Evolutionary conservation across 2,797 vertebrate species (phyloP).

Genomic region (Premnoplex brunnescens): DNA sequence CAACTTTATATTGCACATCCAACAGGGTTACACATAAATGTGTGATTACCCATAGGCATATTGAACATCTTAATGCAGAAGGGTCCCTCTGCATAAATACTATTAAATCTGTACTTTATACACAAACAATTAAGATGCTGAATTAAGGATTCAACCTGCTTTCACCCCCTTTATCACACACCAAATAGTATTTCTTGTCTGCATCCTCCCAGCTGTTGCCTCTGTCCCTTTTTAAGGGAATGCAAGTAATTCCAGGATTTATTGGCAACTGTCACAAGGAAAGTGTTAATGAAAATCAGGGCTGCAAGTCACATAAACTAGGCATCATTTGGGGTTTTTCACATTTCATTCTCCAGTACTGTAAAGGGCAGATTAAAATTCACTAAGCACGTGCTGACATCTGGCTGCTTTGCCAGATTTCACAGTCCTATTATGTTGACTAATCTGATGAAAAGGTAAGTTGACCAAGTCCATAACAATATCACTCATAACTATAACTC

Average conservation of each 20-base stretch:
- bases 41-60: neutral
- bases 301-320: neutral
- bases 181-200: neutral
- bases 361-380: neutral
- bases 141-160: neutral
- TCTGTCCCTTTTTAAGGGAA: neutral
- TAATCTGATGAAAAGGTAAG: conserved; percentile 23
- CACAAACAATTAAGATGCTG: neutral
- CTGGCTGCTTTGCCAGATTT: neutral
- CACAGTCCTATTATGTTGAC: neutral
- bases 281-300: conserved; percentile 47
- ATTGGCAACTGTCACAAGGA: conserved; percentile 1
- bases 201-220: conserved; percentile 18
- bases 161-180: neutral
- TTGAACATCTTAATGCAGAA: neutral
- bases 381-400: conserved; percentile 37
- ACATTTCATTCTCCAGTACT: neutral
- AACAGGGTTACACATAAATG: neutral
- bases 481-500: neutral
- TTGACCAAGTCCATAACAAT: neutral
- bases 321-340: neutral
- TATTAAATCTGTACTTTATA: neutral
- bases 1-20: neutral
- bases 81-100: neutral
- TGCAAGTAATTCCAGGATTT: conserved; percentile 20